phyloP scores from a whole-genome alignment of 2,888 invertebrate species.

The Hyposoter didymator region DNA sequence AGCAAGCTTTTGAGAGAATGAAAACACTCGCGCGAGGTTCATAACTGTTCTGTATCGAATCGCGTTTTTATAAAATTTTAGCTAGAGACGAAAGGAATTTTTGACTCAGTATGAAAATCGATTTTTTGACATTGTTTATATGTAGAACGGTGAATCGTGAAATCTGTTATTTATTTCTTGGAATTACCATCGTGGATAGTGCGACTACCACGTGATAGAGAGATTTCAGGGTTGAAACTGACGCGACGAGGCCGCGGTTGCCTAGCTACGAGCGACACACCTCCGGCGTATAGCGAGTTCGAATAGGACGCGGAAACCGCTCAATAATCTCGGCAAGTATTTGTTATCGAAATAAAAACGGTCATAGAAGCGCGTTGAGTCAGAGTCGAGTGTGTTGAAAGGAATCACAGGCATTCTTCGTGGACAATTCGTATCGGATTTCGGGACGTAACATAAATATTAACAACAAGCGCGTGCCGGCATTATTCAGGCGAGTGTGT shows the following conservation, averaged over 20 bases:
- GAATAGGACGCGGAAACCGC: neutral
- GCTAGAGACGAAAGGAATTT: neutral
- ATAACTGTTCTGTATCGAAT: too few relatives aligned
- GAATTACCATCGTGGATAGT: neutral
- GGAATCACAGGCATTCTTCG: neutral
- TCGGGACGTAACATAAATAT: slow-evolving; percentile 15
- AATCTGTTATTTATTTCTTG: neutral
- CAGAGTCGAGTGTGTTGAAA: neutral
- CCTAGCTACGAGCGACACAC: slow-evolving; percentile 33
- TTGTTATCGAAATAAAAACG: neutral
- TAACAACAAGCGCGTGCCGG: slow-evolving; percentile 1
- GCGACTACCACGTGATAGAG: neutral
- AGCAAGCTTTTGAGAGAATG: neutral
- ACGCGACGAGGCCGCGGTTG: slow-evolving; percentile 12
- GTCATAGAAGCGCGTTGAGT: neutral
- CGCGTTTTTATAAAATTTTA: too few relatives aligned
- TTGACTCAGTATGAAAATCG: neutral
- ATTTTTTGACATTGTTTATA: neutral
- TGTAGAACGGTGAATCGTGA: neutral
- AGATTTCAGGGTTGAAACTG: slow-evolving; percentile 18
- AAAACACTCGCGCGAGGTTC: too few relatives aligned
- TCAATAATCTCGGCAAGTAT: neutral
- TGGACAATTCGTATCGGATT: neutral
- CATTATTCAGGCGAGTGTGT: neutral
- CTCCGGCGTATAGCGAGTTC: slow-evolving; percentile 4